Conservation (phyloP, 1,140 invertebrate genomes). For the Macrobrachium nipponense region DNA sequence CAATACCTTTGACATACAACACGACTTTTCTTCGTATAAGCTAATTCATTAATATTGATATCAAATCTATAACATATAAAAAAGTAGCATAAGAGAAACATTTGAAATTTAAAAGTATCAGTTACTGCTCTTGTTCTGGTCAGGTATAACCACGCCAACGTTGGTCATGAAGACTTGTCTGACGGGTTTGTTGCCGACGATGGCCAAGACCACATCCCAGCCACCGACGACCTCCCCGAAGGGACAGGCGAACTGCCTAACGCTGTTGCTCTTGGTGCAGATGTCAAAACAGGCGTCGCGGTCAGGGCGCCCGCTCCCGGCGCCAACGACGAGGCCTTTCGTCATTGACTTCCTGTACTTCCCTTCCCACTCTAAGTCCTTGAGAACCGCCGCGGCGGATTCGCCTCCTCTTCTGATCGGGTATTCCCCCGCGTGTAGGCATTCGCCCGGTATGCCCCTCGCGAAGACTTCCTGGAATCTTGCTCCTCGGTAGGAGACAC, state of each 20-base stretch:
- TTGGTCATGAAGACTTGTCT: constrained; percentile 42
- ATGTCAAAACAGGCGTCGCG: constrained; percentile 50
- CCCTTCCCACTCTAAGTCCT: constrained; percentile 47
- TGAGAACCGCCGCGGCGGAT: constrained; percentile 24
- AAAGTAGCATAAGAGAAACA: no score
- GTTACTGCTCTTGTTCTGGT: not conserved
- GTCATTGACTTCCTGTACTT: constrained; percentile 25
- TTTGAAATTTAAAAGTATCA: no score
- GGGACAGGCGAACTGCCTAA: constrained; percentile 42
- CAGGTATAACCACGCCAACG: constrained; percentile 41
- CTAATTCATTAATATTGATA: no score
- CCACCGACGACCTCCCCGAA: constrained; percentile 49
- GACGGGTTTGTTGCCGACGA: constrained; percentile 24
- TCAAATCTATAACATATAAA: no score
- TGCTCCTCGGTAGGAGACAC: constrained; percentile 28
- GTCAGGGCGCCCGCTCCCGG: constrained; percentile 36
- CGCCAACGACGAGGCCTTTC: constrained; percentile 41
- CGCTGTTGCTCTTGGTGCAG: constrained; percentile 37
- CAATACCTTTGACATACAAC: no score
- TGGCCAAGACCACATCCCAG: constrained; percentile 18
- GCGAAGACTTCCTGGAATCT: constrained; percentile 53
- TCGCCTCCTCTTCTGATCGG: constrained; percentile 15
- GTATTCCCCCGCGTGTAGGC: constrained; percentile 43
- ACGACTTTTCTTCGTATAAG: no score
- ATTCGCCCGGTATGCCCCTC: constrained; percentile 39